Evolutionary conservation across 2,797 vertebrate species (phyloP), one percentile per base, ranked within the genome.

Genomic region (Anisognathus igniventris): DNA sequence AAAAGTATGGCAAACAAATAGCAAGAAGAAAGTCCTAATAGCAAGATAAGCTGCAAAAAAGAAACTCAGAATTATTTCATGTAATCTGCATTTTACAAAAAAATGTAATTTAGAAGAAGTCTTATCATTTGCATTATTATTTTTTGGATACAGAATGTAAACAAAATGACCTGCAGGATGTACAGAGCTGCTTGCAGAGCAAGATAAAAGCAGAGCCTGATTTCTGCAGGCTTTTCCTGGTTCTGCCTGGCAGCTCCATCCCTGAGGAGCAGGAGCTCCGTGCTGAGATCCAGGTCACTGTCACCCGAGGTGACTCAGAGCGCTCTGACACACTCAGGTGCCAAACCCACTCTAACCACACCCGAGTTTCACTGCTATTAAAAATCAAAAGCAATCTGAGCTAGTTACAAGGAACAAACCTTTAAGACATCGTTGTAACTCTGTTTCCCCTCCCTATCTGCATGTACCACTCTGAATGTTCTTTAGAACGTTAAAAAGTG

Each of bases 251-350:
- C 9, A 50, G 39, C 61, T 87, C 42, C 45, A 60, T 4, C n/a
- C 58, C 44, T 8, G 56, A 22, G 68, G 33, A 76, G 47, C 78
- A 24, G 75, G 35, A 35, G 67, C 5, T 51, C 31, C 2, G 14
- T 19, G 60, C 79, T 35, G n/a, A 68, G 73, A 76, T 44, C 20
- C 66, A 18, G 0, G 23, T 62, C 42, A 6, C 17, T 80, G 67
- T 39, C 78, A n/a, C 53, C 28, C 27, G 0, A 53, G 0, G 12
- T 93, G 92, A 94, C 54, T 95, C 95, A 95, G 78, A 84, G 86
- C 78, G 4, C 21, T 10, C 0, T 50, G 77, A 87, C 88, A 93
- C 72, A 82, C 78, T 24, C 64, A 2, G 0, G 14, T 4, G 45
- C 68, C 74, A 80, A 70, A 28, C 24, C 24, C 12, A 19, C 24